Percentiles rank a stretch among this genome's conserved stretches.
These are phyloP conservation scores for Halictus ligatus DNA, from an alignment of 2,888 invertebrate species.

Conservation along the genomic window DNA sequence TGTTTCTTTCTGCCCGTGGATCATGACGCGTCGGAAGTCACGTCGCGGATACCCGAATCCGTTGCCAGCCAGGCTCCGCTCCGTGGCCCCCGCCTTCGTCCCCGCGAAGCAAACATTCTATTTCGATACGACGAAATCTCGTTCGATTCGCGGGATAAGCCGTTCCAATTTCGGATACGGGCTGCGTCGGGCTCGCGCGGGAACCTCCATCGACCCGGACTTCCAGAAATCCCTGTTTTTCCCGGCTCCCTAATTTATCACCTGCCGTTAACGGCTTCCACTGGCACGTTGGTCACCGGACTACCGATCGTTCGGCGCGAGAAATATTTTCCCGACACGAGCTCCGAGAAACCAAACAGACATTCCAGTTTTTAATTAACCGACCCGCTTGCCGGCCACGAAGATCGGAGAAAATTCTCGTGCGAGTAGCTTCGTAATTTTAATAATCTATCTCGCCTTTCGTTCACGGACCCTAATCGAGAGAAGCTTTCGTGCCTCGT, in stretches of 20 bases:
- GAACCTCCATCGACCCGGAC: slow-evolving; percentile 7
- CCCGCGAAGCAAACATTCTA: slow-evolving; percentile 45
- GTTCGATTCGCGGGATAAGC: slow-evolving; percentile 49
- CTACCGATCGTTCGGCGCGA: not conserved
- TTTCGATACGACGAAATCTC: slow-evolving; percentile 48
- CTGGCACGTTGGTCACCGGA: not conserved
- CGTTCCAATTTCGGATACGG: slow-evolving; percentile 48
- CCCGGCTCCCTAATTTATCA: not conserved
- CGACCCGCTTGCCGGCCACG: not conserved
- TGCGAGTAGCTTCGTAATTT: no score
- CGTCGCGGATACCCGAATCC: slow-evolving; percentile 41
- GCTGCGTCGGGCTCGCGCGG: slow-evolving; percentile 1
- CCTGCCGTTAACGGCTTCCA: not conserved
- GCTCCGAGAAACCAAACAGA: not conserved
- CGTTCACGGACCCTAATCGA: not conserved
- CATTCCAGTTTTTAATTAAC: not conserved
- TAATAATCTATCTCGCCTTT: no score
- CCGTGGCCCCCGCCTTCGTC: slow-evolving; percentile 11
- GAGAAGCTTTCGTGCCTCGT: not conserved
- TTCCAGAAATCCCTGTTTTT: slow-evolving; percentile 15
- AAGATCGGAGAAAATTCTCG: not conserved
- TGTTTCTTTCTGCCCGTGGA: slow-evolving; percentile 22
- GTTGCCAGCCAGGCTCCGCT: not conserved
- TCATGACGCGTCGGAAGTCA: slow-evolving; percentile 30
- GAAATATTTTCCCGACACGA: not conserved